Conservation (phyloP, 2,888 invertebrate genomes). For the Chirona hameri region DNA sequence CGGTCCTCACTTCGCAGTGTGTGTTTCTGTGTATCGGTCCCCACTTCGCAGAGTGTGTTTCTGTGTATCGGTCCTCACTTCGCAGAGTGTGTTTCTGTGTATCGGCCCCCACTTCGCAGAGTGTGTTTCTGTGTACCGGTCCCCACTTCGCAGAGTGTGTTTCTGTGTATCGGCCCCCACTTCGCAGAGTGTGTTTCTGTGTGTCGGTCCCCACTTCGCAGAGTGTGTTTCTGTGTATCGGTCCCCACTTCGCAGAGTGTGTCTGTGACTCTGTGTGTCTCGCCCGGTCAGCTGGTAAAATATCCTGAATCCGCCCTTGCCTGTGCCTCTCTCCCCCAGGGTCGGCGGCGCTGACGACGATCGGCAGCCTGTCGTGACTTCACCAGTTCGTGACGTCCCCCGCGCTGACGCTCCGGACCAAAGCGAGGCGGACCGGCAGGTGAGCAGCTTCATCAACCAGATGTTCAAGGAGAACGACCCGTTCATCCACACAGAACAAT, state of each 20-base stretch:
- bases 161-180: too few species aligned
- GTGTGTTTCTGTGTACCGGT: too few species aligned
- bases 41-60: too few species aligned
- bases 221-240: background rate
- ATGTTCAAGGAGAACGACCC: background rate
- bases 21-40: too few species aligned
- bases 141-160: too few species aligned
- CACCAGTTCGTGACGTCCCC: background rate
- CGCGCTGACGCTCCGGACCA: background rate
- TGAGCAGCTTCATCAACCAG: background rate
- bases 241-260: background rate
- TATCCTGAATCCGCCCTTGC: background rate
- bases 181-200: background rate
- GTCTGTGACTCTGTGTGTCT: background rate
- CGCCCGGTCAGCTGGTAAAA: too few species aligned
- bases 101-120: too few species aligned
- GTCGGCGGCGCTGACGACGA: background rate
- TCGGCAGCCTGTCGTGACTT: background rate
- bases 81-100: too few species aligned
- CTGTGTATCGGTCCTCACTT: too few species aligned
- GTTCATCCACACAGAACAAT: background rate
- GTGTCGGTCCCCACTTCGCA: too few species aligned
- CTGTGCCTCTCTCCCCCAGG: background rate
- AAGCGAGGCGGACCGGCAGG: background rate
- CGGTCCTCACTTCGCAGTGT: too few species aligned